These are phyloP conservation scores for Catharus bicknelli DNA, from an alignment of 2,113 vertebrate genomes.

Conservation along the genomic window DNA sequence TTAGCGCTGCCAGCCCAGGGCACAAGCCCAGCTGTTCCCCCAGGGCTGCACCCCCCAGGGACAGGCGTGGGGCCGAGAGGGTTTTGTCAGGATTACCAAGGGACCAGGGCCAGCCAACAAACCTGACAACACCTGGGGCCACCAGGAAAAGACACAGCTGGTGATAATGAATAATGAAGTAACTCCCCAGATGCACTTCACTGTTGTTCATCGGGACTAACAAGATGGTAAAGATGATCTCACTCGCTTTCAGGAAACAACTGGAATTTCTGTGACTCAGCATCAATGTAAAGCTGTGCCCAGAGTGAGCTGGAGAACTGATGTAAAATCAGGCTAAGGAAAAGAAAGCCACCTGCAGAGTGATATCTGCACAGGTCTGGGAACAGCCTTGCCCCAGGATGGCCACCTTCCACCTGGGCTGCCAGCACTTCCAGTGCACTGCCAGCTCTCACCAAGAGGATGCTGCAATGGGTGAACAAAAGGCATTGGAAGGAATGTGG, in stretches of 20 bases:
- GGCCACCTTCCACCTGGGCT: neutral
- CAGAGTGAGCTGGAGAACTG: neutral
- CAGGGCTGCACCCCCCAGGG: neutral
- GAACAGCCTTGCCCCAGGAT: neutral
- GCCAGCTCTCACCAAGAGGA: neutral
- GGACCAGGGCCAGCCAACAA: neutral
- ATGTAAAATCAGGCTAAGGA: neutral
- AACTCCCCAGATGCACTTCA: neutral
- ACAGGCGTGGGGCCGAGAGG: neutral
- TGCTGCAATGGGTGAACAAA: neutral
- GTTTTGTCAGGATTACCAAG: neutral
- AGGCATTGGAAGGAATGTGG: no score
- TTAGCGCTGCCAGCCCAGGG: neutral
- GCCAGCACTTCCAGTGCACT: accelerated
- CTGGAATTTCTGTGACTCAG: neutral
- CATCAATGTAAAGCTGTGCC: neutral
- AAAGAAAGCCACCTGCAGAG: neutral
- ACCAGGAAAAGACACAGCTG: neutral
- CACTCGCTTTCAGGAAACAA: neutral
- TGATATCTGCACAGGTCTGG: neutral
- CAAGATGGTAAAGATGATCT: neutral
- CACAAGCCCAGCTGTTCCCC: neutral
- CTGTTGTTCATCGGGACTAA: neutral
- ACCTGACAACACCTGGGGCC: neutral
- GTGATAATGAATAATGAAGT: neutral